Conservation (phyloP, 2,888 invertebrate species). For the Suillia variegata region DNA sequence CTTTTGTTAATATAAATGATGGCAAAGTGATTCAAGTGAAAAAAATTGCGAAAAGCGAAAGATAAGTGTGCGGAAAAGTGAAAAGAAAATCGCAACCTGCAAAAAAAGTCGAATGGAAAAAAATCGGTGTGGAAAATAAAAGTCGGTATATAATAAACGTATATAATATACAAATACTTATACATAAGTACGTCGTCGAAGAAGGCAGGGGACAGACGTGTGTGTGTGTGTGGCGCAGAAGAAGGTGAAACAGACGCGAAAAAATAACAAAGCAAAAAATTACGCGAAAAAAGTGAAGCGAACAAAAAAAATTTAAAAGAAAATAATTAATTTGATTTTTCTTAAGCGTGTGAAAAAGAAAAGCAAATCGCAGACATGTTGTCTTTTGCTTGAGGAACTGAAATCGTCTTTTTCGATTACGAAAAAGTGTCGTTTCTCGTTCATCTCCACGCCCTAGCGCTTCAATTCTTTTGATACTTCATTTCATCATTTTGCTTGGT, state of each 20-base stretch:
- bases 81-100: slow-evolving; percentile 24
- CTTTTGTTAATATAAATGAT: background rate
- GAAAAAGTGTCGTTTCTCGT: too few species aligned
- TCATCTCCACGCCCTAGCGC: slow-evolving; percentile 17
- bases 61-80: slow-evolving; percentile 14
- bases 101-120: slow-evolving; percentile 27
- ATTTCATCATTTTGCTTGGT: too few species aligned
- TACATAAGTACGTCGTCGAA: too few species aligned
- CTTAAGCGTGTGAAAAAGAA: slow-evolving; percentile 1
- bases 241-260: background rate
- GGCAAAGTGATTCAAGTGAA: background rate
- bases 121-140: slow-evolving; percentile 17
- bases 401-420: background rate
- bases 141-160: slow-evolving; percentile 20
- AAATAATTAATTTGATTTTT: background rate
- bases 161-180: too few species aligned
- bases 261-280: background rate
- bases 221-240: too few species aligned
- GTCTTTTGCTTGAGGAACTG: slow-evolving; percentile 15
- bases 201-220: too few species aligned
- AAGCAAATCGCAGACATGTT: slow-evolving; percentile 18
- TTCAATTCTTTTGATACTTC: slow-evolving; percentile 16
- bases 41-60: slow-evolving; percentile 23
- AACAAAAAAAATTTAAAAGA: background rate
- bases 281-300: background rate